These are phyloP conservation scores for Porites divaricata DNA, from an alignment of 92 coral and sea anemone genomes.

Conservation along the genomic window DNA sequence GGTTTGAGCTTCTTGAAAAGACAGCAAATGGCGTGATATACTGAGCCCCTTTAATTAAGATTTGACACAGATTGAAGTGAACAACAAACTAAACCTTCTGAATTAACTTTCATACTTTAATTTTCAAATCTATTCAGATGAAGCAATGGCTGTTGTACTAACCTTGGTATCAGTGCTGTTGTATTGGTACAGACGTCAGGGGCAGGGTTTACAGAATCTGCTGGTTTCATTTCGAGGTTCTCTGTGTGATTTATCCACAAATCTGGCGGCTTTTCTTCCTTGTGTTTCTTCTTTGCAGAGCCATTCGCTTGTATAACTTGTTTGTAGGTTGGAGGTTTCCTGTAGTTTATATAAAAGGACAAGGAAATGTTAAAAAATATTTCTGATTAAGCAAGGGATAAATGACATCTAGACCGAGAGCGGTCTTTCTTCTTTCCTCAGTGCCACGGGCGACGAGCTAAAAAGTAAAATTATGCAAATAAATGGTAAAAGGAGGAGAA, in stretches of 20 bases:
- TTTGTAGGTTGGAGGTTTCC: conserved; percentile 83
- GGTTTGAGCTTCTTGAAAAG: no score
- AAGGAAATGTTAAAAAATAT: not conserved
- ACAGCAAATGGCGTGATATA: no score
- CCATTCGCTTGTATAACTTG: conserved; percentile 79
- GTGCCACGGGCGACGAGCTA: no score
- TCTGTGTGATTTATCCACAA: conserved; percentile 87
- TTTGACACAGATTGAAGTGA: no score
- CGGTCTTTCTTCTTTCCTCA: no score
- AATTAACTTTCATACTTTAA: no score
- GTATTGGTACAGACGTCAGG: conserved; percentile 61
- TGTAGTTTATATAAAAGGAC: conserved; percentile 27
- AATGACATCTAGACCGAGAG: not conserved
- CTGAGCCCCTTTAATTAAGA: no score
- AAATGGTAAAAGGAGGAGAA: no score
- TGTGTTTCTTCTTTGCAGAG: conserved; percentile 74
- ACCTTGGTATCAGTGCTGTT: conserved; percentile 54
- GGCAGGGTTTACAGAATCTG: conserved; percentile 64
- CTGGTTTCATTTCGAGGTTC: conserved; percentile 87
- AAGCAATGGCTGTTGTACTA: no score
- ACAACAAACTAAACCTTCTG: no score
- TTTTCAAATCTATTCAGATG: no score
- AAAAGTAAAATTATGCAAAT: no score
- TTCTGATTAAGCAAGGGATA: not conserved
- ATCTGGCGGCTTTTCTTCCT: conserved; percentile 84